Conservation (phyloP, 2,797 vertebrate genomes). For the Lerista edwardsae region DNA sequence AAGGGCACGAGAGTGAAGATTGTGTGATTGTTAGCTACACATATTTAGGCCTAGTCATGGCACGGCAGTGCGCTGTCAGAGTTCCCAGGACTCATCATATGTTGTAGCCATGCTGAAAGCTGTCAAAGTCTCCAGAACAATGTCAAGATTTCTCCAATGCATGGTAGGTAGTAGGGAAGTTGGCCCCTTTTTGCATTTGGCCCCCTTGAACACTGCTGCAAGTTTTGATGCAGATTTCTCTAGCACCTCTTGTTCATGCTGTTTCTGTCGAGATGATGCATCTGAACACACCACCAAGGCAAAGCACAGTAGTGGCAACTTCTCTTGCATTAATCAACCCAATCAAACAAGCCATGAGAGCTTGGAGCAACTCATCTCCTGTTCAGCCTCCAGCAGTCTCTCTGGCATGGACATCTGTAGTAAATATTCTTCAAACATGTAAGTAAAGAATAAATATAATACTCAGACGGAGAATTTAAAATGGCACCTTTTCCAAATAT, state of each 20-base stretch:
- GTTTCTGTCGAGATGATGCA: conserved; percentile 22
- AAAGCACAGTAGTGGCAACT: conserved; percentile 9
- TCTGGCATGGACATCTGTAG: background rate
- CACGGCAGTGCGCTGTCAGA: no score
- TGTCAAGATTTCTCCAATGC: background rate
- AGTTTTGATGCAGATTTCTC: background rate
- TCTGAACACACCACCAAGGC: background rate
- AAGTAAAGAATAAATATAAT: background rate
- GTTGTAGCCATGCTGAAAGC: background rate
- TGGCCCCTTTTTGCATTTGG: background rate
- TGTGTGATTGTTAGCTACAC: no score
- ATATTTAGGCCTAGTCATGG: no score
- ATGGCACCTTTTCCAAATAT: background rate
- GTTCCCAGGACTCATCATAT: no score
- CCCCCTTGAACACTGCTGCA: background rate
- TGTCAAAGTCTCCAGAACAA: background rate
- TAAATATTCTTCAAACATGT: background rate
- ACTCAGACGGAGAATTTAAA: background rate
- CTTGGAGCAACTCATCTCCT: background rate
- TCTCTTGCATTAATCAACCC: conserved; percentile 4
- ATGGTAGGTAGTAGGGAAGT: background rate
- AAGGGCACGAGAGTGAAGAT: no score
- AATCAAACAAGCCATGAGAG: background rate
- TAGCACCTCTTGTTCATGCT: background rate
- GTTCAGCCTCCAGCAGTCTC: background rate